Conservation (phyloP, 2,797 vertebrate genomes). For the Xyrichtys novacula region DNA sequence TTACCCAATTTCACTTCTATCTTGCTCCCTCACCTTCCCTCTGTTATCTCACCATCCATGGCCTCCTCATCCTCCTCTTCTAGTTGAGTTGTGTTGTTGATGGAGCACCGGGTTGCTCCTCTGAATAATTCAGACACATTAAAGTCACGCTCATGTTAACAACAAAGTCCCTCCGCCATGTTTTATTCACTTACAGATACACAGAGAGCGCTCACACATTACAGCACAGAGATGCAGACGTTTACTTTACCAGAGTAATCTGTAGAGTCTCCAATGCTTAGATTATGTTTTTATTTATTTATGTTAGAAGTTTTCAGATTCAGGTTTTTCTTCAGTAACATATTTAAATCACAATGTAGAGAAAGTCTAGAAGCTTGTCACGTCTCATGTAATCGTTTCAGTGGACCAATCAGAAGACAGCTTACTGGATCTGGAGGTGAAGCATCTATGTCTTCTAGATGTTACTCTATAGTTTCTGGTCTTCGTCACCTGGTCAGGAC, state of each 20-base stretch:
- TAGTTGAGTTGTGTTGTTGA: conserved; percentile 32
- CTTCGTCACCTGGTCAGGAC: not conserved
- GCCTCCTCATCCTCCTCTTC: not conserved
- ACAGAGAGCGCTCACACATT: not conserved
- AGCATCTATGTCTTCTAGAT: too few species aligned
- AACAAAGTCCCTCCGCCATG: conserved; percentile 47
- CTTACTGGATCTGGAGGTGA: not conserved
- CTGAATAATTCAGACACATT: conserved; percentile 74
- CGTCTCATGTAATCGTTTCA: not conserved
- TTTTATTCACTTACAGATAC: conserved; percentile 63
- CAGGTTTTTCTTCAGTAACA: not conserved
- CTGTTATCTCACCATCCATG: too few species aligned
- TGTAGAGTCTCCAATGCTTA: not conserved
- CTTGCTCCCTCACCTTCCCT: not conserved
- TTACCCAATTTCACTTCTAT: too few species aligned
- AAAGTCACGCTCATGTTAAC: conserved; percentile 65
- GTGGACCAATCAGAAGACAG: conserved; percentile 12
- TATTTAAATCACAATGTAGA: not conserved
- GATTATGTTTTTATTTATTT: not conserved
- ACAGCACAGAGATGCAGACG: not conserved
- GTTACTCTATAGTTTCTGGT: not conserved
- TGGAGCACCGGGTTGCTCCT: conserved; percentile 16
- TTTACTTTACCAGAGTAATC: not conserved
- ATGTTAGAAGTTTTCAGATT: not conserved
- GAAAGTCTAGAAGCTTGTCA: not conserved